Conservation (phyloP, 2,113 vertebrate species). For the Gnathonemus longibarbis region DNA sequence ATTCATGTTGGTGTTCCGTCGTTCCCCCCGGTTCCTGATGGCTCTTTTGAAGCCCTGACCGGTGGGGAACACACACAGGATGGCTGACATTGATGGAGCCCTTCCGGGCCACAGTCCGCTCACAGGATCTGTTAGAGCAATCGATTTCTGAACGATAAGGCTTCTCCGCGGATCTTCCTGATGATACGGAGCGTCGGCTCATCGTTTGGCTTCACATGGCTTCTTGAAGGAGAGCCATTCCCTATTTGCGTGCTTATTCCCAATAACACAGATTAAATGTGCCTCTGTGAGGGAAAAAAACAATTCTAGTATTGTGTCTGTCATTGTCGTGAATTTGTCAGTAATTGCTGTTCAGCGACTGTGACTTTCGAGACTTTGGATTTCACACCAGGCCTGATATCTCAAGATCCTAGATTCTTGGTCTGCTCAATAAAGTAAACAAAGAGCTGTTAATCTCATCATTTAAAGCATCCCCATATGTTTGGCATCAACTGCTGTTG, state of each 20-base stretch:
- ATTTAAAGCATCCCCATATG: neutral
- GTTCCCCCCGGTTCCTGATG: conserved; percentile 43
- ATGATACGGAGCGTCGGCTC: neutral
- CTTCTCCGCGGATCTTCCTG: neutral
- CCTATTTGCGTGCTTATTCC: neutral
- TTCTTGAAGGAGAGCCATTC: neutral
- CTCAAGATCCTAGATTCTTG: neutral
- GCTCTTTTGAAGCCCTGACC: conserved; percentile 43
- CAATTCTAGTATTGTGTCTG: neutral
- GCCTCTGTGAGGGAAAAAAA: neutral
- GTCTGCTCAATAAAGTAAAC: neutral
- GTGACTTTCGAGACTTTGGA: neutral
- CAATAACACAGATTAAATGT: neutral
- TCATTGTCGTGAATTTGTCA: neutral
- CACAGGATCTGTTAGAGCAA: neutral
- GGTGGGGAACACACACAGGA: conserved; percentile 33
- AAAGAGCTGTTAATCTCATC: neutral
- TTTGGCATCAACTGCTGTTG: neutral
- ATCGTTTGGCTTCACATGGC: neutral
- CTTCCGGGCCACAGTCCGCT: neutral
- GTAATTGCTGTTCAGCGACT: neutral
- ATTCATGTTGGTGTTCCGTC: conserved; percentile 65
- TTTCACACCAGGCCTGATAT: neutral
- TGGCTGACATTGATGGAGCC: conserved; percentile 40
- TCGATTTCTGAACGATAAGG: conserved; percentile 10